Conservation (phyloP, 1,140 invertebrate genomes). For the Liolophura sinensis region DNA sequence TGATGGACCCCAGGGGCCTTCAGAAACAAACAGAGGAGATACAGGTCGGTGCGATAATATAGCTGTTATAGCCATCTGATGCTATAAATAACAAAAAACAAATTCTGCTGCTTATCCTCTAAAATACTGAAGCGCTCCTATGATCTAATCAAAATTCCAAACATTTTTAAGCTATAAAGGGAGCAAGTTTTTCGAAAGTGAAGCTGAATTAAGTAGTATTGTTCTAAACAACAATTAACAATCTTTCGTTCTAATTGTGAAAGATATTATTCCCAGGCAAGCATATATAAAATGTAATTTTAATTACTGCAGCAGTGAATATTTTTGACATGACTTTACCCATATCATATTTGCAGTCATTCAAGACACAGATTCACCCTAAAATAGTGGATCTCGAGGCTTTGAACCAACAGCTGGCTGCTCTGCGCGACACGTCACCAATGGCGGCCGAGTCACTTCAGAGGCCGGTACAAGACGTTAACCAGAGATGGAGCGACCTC, state of each 20-base stretch:
- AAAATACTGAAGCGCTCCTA: too few species aligned
- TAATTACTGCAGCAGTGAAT: background rate
- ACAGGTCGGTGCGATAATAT: constrained; percentile 60
- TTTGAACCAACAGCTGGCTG: constrained; percentile 49
- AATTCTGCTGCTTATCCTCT: background rate
- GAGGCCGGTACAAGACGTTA: constrained; percentile 71
- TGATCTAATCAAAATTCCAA: too few species aligned
- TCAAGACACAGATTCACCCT: constrained; percentile 51
- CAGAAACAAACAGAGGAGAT: constrained; percentile 92
- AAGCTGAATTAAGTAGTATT: too few species aligned
- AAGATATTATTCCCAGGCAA: too few species aligned
- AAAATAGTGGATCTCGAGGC: constrained; percentile 50
- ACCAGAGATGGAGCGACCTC: constrained; percentile 88
- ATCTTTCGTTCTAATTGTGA: too few species aligned
- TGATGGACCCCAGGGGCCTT: constrained; percentile 89
- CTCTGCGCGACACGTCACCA: constrained; percentile 70
- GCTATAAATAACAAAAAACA: background rate
- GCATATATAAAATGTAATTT: background rate
- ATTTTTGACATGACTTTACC: background rate
- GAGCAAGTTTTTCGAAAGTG: too few species aligned
- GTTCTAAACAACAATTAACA: too few species aligned
- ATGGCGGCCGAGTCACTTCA: constrained; percentile 84
- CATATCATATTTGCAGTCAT: constrained; percentile 30
- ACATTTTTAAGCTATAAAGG: too few species aligned
- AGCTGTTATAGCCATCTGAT: background rate